Evolutionary conservation across 2,113 vertebrate species (phyloP).

Genomic region (Alethe castanea): DNA sequence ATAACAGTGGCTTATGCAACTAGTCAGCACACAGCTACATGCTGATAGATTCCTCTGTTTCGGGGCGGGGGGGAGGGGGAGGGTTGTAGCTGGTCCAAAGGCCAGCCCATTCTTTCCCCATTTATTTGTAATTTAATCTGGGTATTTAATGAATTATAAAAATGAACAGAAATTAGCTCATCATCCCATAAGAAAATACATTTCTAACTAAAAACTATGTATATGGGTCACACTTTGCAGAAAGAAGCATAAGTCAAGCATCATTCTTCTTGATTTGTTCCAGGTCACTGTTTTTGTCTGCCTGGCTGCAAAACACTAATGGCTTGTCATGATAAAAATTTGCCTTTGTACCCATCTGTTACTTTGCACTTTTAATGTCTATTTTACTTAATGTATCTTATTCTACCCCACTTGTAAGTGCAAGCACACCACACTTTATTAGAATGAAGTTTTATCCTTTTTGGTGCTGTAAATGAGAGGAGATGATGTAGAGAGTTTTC

Average conservation of each 20-base stretch:
- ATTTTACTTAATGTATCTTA: constrained; percentile 37
- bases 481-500: neutral
- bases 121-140: constrained; percentile 33
- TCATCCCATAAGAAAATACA: constrained; percentile 40
- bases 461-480: neutral
- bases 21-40: neutral
- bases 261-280: constrained; percentile 70
- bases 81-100: neutral
- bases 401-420: neutral
- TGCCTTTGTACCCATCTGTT: constrained; percentile 58
- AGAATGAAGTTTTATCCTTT: constrained; percentile 35
- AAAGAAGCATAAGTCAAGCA: constrained; percentile 57
- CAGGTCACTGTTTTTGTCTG: constrained; percentile 63
- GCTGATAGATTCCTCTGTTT: constrained; percentile 17
- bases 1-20: constrained; percentile 20
- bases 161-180: constrained; percentile 34
- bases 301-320: constrained; percentile 46
- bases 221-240: constrained; percentile 48
- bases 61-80: neutral
- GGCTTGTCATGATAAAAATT: constrained; percentile 56
- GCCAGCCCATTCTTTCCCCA: neutral
- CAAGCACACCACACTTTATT: constrained; percentile 22
- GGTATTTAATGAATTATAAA: constrained; percentile 51
- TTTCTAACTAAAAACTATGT: constrained; percentile 64
- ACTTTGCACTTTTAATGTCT: constrained; percentile 46